Conservation (phyloP, 2,797 vertebrate species). For the Lithobates pipiens region DNA sequence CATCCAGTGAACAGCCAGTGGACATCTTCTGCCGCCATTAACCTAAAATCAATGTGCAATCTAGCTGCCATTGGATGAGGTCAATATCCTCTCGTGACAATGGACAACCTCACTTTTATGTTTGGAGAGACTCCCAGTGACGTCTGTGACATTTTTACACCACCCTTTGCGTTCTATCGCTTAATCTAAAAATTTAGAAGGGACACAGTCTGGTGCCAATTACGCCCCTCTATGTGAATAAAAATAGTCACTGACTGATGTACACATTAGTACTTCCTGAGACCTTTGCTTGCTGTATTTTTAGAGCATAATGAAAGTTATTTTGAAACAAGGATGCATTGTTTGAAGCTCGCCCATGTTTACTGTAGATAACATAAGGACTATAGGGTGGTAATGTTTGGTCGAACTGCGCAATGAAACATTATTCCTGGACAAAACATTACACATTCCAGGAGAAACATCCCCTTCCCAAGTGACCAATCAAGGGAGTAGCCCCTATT, state of each 20-base stretch:
- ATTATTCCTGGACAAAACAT: constrained; percentile 17
- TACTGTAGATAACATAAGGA: constrained; percentile 51
- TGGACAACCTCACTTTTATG: no score
- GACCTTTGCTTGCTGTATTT: constrained; percentile 34
- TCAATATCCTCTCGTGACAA: no score
- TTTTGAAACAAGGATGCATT: constrained; percentile 14
- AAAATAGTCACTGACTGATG: background rate
- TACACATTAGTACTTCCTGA: background rate
- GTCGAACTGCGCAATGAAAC: background rate
- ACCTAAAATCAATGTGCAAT: no score
- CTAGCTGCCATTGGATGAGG: no score
- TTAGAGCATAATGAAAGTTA: constrained; percentile 40
- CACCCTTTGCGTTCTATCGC: no score
- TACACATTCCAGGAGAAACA: constrained; percentile 12
- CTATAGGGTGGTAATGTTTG: constrained; percentile 17
- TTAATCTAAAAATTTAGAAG: no score
- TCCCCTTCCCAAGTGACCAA: background rate
- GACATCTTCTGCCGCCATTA: no score
- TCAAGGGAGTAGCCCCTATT: background rate
- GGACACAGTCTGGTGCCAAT: background rate
- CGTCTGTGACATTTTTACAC: no score
- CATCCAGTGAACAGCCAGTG: no score
- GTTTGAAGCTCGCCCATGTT: constrained; percentile 46
- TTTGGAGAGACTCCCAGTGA: no score
- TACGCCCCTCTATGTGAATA: background rate